These are phyloP conservation scores for Thalassarche chlororhynchos DNA, from an alignment of 2,113 vertebrate genomes.

Conservation along the genomic window DNA sequence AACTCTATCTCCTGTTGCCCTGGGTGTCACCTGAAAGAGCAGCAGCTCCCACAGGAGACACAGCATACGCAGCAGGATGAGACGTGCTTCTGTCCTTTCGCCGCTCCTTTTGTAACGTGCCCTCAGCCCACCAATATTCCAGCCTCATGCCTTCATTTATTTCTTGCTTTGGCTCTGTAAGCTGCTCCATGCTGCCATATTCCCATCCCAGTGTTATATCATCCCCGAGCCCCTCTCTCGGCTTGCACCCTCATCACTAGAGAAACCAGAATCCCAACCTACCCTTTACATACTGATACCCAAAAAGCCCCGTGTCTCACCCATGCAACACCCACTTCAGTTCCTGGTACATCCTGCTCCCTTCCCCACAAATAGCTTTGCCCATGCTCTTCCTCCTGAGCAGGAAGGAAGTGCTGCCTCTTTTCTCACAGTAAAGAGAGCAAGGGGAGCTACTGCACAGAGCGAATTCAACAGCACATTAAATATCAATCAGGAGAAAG, in stretches of 20 bases:
- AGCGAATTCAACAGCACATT: not conserved
- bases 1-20: not conserved
- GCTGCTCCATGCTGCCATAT: not conserved
- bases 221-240: accelerated
- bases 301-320: not conserved
- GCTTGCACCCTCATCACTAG: not conserved
- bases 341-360: not conserved
- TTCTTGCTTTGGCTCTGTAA: not conserved
- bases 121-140: not conserved
- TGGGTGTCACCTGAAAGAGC: not conserved
- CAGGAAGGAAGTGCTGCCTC: not conserved
- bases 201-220: not conserved
- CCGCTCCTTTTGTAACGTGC: not conserved
- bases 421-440: not conserved
- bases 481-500: not conserved
- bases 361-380: not conserved
- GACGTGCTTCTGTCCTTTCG: not conserved
- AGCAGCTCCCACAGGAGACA: not conserved
- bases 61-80: not conserved
- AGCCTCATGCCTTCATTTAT: not conserved
- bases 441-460: not conserved
- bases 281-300: not conserved
- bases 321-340: not conserved
- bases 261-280: not conserved
- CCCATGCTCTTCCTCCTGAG: not conserved